phyloP scores from a whole-genome alignment of 2,797 vertebrate genomes.

The Phataginus tetradactyla region DNA sequence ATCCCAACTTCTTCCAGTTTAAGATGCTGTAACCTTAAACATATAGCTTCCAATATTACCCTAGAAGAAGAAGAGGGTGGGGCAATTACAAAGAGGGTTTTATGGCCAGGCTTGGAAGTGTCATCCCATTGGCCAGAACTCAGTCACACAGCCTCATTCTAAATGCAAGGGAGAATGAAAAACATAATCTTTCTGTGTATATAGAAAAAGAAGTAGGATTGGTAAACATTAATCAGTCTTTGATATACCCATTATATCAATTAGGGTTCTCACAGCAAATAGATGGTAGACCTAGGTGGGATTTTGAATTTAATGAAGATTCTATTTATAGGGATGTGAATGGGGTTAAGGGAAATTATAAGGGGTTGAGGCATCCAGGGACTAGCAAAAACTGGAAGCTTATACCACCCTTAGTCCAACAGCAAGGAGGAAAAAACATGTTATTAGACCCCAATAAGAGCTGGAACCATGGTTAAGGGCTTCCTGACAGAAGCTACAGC shows the following conservation, averaged over 20 bases:
- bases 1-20: not conserved
- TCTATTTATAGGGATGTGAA: not conserved
- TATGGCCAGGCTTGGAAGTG: not conserved
- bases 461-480: not conserved
- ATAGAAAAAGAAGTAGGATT: not conserved
- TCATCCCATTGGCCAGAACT: not conserved
- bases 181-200: not conserved
- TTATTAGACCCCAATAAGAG: not conserved
- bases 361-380: not conserved
- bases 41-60: not conserved
- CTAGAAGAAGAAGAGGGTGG: not conserved
- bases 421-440: not conserved
- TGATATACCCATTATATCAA: not conserved
- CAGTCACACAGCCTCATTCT: not conserved
- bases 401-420: not conserved
- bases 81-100: not conserved
- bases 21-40: not conserved
- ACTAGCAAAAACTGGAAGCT: not conserved
- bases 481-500: not conserved
- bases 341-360: not conserved
- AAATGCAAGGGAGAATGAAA: not conserved
- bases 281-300: not conserved
- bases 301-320: constrained; percentile 1
- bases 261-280: not conserved
- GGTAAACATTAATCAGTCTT: not conserved